Percentiles rank a stretch among this genome's conserved stretches.
phyloP scores from a whole-genome alignment of 1,140 invertebrate genomes.

The Hycleus phaleratus region DNA sequence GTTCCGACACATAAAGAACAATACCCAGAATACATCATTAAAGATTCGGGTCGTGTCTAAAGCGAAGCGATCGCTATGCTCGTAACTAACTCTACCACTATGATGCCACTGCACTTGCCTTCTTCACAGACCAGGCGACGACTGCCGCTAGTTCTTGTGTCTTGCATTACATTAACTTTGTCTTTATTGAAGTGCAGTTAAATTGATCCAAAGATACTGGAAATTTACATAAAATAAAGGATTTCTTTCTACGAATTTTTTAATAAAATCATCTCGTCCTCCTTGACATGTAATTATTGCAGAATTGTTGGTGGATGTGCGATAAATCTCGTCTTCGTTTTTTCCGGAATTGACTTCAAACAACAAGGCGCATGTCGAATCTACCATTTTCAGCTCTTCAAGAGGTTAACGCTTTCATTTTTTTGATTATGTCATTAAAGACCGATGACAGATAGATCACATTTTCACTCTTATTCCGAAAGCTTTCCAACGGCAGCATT shows the following conservation, averaged over 20 bases:
- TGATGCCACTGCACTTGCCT: slow-evolving; percentile 11
- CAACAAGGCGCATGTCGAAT: slow-evolving; percentile 25
- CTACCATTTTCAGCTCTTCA: slow-evolving; percentile 27
- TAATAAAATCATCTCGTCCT: too few relatives aligned
- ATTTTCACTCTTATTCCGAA: slow-evolving; percentile 30
- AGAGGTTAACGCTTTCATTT: slow-evolving; percentile 27
- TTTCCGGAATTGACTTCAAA: too few relatives aligned
- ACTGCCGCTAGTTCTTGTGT: slow-evolving; percentile 2
- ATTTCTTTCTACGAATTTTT: too few relatives aligned
- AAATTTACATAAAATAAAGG: neutral
- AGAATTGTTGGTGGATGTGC: too few relatives aligned
- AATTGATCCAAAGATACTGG: slow-evolving; percentile 4
- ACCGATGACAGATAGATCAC: slow-evolving; percentile 33
- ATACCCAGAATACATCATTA: slow-evolving; percentile 30
- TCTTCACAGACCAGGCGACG: slow-evolving; percentile 12
- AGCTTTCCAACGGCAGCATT: slow-evolving; percentile 14
- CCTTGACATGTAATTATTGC: too few relatives aligned
- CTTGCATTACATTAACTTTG: slow-evolving; percentile 12
- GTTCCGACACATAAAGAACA: slow-evolving; percentile 31
- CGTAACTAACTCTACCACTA: neutral
- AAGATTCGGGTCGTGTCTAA: slow-evolving; percentile 25
- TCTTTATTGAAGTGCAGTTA: neutral
- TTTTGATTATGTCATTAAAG: slow-evolving; percentile 35
- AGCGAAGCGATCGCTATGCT: slow-evolving; percentile 16
- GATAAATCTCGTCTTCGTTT: too few relatives aligned